These are phyloP conservation scores for Cosmopolites sordidus DNA, from an alignment of 2,888 invertebrate species.

Conservation along the genomic window DNA sequence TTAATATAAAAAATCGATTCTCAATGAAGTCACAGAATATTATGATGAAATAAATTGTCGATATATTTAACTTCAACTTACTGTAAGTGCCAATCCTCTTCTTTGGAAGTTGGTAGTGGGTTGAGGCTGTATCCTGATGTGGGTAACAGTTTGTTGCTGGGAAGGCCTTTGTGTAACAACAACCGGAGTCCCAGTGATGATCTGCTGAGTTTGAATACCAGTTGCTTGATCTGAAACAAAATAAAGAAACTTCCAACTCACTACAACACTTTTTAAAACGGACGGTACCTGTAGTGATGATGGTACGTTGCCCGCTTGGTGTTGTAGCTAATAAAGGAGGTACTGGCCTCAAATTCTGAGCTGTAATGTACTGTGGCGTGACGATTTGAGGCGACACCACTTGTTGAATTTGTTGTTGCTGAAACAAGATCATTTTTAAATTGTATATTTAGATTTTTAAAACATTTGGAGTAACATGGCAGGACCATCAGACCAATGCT, in stretches of 20 bases:
- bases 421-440: too few species aligned
- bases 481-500: too few species aligned
- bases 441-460: too few species aligned
- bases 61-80: too few species aligned
- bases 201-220: conserved; percentile 24
- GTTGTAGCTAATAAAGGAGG: conserved; percentile 43
- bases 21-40: too few species aligned
- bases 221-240: conserved; percentile 23
- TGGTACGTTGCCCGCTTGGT: conserved; percentile 39
- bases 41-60: too few species aligned
- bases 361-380: conserved; percentile 33
- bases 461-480: too few species aligned
- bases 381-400: conserved; percentile 22
- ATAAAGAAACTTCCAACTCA: too few species aligned
- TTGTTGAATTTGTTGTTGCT: conserved; percentile 19
- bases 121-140: conserved; percentile 54
- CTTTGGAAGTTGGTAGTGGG: conserved; percentile 54
- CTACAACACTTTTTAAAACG: too few species aligned
- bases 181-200: conserved; percentile 27
- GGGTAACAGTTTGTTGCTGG: conserved; percentile 47
- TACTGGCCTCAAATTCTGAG: conserved; percentile 41
- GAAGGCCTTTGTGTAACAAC: conserved; percentile 22
- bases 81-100: conserved; percentile 66
- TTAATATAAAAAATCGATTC: too few species aligned
- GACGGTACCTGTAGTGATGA: conserved; percentile 36